A percentile compares a stretch with the other conserved stretches of the same genome.
Conservation (phyloP, 2,113 vertebrate genomes). For the Pedionomus torquatus region DNA sequence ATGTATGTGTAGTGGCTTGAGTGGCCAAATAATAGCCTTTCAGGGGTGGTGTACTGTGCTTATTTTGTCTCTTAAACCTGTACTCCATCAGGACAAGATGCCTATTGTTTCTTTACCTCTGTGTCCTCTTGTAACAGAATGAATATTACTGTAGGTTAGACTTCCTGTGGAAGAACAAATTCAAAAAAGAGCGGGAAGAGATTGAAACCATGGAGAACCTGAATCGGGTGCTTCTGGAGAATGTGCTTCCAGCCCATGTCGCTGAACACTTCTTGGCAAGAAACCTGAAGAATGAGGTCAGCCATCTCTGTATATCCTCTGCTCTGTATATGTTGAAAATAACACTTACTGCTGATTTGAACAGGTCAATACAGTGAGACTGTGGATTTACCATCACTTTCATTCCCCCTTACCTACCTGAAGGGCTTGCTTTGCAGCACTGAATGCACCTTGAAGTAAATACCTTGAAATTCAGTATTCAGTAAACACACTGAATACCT, state of each 20-base stretch:
- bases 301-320: constrained; percentile 17
- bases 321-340: not conserved
- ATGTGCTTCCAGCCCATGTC: constrained; percentile 94
- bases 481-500: not conserved
- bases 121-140: constrained; percentile 99
- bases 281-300: constrained; percentile 98
- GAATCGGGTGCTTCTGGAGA: constrained; percentile 95
- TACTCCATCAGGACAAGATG: constrained; percentile 83
- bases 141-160: constrained; percentile 99
- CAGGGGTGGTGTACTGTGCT: constrained; percentile 39
- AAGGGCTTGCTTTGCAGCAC: not conserved
- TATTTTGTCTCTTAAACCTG: constrained; percentile 74
- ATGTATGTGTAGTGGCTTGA: not conserved
- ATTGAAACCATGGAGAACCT: constrained; percentile 99
- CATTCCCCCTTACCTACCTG: not conserved
- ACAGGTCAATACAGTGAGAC: not conserved
- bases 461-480: no score
- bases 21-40: not conserved
- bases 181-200: constrained; percentile 99
- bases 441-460: not conserved
- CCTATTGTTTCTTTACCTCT: constrained; percentile 95
- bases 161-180: constrained; percentile 99
- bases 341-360: not conserved
- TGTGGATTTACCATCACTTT: not conserved
- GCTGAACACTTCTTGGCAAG: constrained; percentile 97